Evolutionary conservation across 2,113 vertebrate genomes (phyloP).

Genomic region (Lethenteron reissneri): DNA sequence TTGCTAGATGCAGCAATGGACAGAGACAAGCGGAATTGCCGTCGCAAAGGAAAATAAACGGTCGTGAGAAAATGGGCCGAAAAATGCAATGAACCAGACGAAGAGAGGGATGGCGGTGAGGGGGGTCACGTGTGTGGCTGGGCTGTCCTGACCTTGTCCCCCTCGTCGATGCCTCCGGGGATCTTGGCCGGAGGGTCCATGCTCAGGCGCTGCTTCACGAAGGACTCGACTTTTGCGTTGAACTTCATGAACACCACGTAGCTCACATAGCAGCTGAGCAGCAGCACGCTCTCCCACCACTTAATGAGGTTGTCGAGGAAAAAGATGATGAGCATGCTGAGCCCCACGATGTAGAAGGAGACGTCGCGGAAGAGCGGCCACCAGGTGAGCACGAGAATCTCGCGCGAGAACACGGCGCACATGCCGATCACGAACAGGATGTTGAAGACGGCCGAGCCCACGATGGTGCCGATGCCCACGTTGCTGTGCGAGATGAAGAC

Average conservation of each 20-base stretch:
- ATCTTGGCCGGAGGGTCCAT: neutral
- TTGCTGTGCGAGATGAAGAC: conserved; percentile 40
- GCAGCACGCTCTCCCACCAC: conserved; percentile 62
- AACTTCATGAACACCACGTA: conserved; percentile 98
- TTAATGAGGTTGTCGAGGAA: conserved; percentile 86
- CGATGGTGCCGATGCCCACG: conserved; percentile 32
- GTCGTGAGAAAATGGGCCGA: too few relatives aligned
- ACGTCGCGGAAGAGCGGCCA: conserved; percentile 6
- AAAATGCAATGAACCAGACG: too few relatives aligned
- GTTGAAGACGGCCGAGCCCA: conserved; percentile 40
- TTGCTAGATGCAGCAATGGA: too few relatives aligned
- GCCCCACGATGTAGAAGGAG: conserved; percentile 21
- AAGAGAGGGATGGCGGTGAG: too few relatives aligned
- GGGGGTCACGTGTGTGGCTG: too few relatives aligned
- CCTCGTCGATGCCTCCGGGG: neutral
- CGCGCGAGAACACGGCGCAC: conserved; percentile 32
- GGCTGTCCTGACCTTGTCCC: neutral
- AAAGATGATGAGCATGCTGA: conserved; percentile 85
- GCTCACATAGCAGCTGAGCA: conserved; percentile 44
- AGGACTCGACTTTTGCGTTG: conserved; percentile 54
- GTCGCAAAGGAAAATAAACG: too few relatives aligned
- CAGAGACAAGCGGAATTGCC: too few relatives aligned
- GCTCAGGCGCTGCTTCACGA: conserved; percentile 28
- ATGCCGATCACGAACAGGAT: conserved; percentile 39
- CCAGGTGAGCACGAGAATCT: conserved; percentile 16